Evolutionary conservation across 2,888 invertebrate species (phyloP).

Genomic region (Lobophora halterata): DNA sequence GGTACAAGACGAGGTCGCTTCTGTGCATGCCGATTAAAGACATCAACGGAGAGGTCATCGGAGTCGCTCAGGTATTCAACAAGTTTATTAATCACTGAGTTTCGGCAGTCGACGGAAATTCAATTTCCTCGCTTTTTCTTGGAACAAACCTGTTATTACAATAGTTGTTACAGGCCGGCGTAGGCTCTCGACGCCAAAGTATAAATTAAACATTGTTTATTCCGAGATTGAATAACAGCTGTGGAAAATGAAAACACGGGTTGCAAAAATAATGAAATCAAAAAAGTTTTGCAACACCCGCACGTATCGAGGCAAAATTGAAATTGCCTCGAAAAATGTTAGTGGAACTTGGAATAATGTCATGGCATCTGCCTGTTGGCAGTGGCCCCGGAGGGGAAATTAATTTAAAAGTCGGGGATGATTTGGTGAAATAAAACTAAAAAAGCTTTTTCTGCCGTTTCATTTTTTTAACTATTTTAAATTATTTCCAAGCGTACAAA

Average conservation of each 20-base stretch:
- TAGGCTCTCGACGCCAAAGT: slow-evolving; percentile 18
- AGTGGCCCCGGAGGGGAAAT: slow-evolving; percentile 22
- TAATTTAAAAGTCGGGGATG: slow-evolving; percentile 30
- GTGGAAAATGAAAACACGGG: slow-evolving; percentile 29
- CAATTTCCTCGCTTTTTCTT: slow-evolving; percentile 7
- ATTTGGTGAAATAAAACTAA: slow-evolving; percentile 24
- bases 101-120: slow-evolving; percentile 1
- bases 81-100: slow-evolving; percentile 6
- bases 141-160: slow-evolving; percentile 14
- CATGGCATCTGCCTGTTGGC: slow-evolving; percentile 34
- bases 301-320: slow-evolving; percentile 37
- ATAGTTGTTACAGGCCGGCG: slow-evolving; percentile 27
- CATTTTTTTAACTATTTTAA: slow-evolving; percentile 3
- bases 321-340: slow-evolving; percentile 43
- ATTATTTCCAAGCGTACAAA: too few relatives aligned
- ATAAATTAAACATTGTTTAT: slow-evolving; percentile 36
- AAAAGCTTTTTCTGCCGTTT: background rate
- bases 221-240: slow-evolving; percentile 32
- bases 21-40: slow-evolving; percentile 98
- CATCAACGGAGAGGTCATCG: slow-evolving; percentile 95
- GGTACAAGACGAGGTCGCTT: slow-evolving; percentile 94
- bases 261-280: slow-evolving; percentile 37
- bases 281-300: slow-evolving; percentile 39
- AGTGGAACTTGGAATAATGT: slow-evolving; percentile 38
- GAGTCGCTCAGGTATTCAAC: slow-evolving; percentile 92